These are phyloP conservation scores for Netelia virgata DNA, from an alignment of 2,888 invertebrate species.

Conservation along the genomic window DNA sequence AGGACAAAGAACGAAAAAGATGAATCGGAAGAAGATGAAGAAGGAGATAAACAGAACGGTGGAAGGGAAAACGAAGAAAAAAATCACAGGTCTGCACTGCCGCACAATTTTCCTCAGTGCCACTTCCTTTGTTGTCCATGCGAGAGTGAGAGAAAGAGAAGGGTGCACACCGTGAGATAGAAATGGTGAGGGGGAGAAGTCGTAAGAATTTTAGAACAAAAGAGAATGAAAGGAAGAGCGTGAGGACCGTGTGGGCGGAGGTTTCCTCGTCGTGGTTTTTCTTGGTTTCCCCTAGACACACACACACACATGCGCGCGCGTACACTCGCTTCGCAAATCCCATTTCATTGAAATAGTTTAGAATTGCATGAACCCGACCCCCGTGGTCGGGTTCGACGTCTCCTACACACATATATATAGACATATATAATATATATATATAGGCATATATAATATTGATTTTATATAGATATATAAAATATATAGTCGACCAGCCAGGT, in stretches of 20 bases:
- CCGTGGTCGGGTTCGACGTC: slow-evolving; percentile 50
- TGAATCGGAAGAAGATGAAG: slow-evolving; percentile 50
- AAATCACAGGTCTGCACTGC: slow-evolving; percentile 68
- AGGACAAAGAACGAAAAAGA: slow-evolving; percentile 43
- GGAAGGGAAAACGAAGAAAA: slow-evolving; percentile 40
- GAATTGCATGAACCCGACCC: slow-evolving; percentile 79
- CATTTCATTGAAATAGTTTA: slow-evolving; percentile 82
- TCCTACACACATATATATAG: not conserved
- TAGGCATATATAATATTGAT: not conserved
- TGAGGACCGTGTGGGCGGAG: slow-evolving; percentile 62
- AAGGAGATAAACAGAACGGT: slow-evolving; percentile 13
- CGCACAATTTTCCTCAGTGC: slow-evolving; percentile 67
- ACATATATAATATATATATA: not conserved
- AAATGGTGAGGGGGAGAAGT: slow-evolving; percentile 72
- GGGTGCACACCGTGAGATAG: slow-evolving; percentile 16
- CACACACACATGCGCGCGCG: not conserved
- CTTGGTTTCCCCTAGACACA: slow-evolving; percentile 42
- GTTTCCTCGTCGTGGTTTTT: slow-evolving; percentile 46
- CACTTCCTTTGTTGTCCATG: slow-evolving; percentile 76
- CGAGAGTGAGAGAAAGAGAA: slow-evolving; percentile 29
- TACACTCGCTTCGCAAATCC: slow-evolving; percentile 74
- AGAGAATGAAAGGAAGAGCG: slow-evolving; percentile 65
- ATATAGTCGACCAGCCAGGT: slow-evolving; percentile 73
- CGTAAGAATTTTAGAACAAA: slow-evolving; percentile 81
- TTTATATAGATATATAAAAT: not conserved